phyloP scores from a whole-genome alignment of 1,140 invertebrate genomes.

The Mya arenaria region DNA sequence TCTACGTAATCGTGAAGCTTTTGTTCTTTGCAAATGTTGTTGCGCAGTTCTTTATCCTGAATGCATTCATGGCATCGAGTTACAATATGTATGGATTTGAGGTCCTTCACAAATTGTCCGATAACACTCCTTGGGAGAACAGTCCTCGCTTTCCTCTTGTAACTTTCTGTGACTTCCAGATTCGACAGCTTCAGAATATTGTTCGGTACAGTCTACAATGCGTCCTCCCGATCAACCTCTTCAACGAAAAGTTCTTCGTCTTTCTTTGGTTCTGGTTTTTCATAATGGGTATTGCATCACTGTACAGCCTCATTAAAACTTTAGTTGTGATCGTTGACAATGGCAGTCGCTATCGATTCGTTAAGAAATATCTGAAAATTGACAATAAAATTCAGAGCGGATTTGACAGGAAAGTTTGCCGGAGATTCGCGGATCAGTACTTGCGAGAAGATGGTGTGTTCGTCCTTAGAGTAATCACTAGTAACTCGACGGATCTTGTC shows the following conservation, averaged over 20 bases:
- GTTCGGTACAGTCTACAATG: conserved; percentile 81
- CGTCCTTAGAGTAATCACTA: too few species aligned
- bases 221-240: conserved; percentile 83
- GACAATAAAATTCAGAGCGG: conserved; percentile 29
- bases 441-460: conserved; percentile 62
- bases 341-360: conserved; percentile 71
- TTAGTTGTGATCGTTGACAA: too few species aligned
- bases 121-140: conserved; percentile 78
- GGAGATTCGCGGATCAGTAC: conserved; percentile 72
- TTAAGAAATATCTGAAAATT: conserved; percentile 66
- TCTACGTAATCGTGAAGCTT: conserved; percentile 79
- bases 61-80: conserved; percentile 70
- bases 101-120: conserved; percentile 77
- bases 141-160: conserved; percentile 82
- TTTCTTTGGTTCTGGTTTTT: conserved; percentile 83
- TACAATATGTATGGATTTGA: conserved; percentile 80
- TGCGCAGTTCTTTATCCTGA: conserved; percentile 76
- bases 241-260: conserved; percentile 83
- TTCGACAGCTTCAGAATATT: conserved; percentile 80
- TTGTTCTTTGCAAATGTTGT: conserved; percentile 74
- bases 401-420: conserved; percentile 61
- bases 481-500: too few species aligned
- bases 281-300: conserved; percentile 76
- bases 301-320: conserved; percentile 55
- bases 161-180: conserved; percentile 83